Evolutionary conservation across 2,113 vertebrate genomes (phyloP).

Genomic region (Synodontis membranacea): DNA sequence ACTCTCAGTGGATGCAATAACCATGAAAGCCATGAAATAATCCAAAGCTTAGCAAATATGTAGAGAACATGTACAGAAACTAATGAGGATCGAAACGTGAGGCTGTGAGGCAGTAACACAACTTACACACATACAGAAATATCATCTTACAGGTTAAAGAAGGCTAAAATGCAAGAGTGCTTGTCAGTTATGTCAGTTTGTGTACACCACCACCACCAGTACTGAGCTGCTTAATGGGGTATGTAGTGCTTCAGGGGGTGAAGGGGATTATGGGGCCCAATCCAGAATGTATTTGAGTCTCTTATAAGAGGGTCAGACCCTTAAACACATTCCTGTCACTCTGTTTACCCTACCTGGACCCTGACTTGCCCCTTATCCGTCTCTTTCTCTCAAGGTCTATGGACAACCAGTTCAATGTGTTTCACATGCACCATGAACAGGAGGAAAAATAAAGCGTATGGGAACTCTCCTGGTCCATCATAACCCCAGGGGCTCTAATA

Average conservation of each 20-base stretch:
- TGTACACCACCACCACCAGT: not conserved
- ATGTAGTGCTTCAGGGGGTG: not conserved
- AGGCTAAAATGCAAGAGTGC: not conserved
- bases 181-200: not conserved
- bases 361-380: not conserved
- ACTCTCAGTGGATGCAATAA: not conserved
- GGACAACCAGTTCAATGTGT: slow-evolving; percentile 7
- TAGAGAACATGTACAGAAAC: not conserved
- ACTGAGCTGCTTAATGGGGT: not conserved
- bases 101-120: not conserved
- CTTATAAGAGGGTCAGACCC: not conserved
- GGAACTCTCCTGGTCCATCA: not conserved
- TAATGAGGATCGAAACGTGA: not conserved
- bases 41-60: not conserved
- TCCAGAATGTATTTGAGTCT: slow-evolving; percentile 3
- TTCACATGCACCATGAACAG: slow-evolving; percentile 5
- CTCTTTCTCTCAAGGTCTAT: not conserved
- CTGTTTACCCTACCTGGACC: slow-evolving; percentile 13
- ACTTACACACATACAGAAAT: not conserved
- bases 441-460: not conserved
- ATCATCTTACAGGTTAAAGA: not conserved
- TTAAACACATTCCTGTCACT: not conserved
- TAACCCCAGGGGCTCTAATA: slow-evolving; percentile 8
- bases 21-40: no score
- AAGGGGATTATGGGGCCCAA: slow-evolving; percentile 19